Evolutionary conservation across 2,797 vertebrate species (phyloP).

Genomic region (Glossophaga mutica): DNA sequence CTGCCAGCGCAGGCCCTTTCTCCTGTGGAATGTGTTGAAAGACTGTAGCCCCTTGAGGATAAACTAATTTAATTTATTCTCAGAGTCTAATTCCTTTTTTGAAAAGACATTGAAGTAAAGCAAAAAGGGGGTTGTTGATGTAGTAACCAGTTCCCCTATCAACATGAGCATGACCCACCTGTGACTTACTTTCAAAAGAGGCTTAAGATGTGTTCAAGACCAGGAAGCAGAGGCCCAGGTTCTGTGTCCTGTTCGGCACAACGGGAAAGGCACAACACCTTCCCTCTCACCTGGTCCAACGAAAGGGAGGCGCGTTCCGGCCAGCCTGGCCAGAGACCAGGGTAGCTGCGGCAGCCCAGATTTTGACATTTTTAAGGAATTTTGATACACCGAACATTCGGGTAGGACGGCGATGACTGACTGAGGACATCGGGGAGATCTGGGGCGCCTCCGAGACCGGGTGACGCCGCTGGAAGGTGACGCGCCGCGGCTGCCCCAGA

Average conservation of each 20-base stretch:
- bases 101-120: not conserved
- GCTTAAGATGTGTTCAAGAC: not conserved
- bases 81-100: not conserved
- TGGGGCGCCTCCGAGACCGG: not conserved
- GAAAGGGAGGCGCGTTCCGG: not conserved
- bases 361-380: not conserved
- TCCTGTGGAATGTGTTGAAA: not conserved
- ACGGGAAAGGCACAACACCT: not conserved
- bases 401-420: not conserved
- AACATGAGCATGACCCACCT: not conserved
- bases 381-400: not conserved
- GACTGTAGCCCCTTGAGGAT: not conserved
- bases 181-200: not conserved
- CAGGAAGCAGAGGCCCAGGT: not conserved
- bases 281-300: not conserved
- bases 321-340: not conserved
- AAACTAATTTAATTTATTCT: conserved; percentile 16
- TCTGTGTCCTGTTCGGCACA: not conserved
- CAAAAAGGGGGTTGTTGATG: not conserved
- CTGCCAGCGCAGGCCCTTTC: not conserved
- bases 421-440: not conserved
- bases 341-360: not conserved
- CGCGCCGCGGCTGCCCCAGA: not conserved
- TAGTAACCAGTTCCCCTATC: not conserved
- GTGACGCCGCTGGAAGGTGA: not conserved